Evolutionary conservation across 2,888 invertebrate genomes (phyloP), one percentile per base, ranked within the genome.

Genomic region (Dinocampus coccinellae): DNA sequence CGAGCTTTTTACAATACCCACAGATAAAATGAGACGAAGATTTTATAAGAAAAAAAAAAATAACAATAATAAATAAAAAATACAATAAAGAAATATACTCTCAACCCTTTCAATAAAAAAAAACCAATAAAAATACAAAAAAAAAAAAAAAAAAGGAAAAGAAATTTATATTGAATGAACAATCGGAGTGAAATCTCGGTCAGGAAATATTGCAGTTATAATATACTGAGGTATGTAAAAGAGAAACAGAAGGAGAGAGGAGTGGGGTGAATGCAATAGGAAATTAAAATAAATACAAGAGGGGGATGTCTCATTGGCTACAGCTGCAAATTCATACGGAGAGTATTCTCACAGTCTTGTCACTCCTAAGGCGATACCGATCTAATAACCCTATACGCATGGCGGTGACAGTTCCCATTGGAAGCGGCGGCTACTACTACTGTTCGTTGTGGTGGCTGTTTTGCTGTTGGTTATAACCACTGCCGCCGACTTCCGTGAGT

Each of bases 311-410:
- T 70, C 63, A 70, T 70, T 70, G 69, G 64, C 64, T 47, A 47
- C 69, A 70, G 70, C 70, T 63, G 70, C 73, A 71, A 77, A 77
- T 77, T 77, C 77, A 77, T 75, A 73, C 75, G 75, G 69, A 75
- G 73, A 77, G 74, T 57, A 29, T 75, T 77, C 77, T 75, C 76
- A 75, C 77, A 75, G 77, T 73, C 74, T 76, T 76, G 77, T 77
- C 77, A 76, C 74, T 77, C 70, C 70, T 64, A 66, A 61, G 68
- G 73, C 75, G 77, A 77, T 77, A 77, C 76, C 77, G 77, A 77
- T 77, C 77, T 77, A 76, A 77, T 77, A 77, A 77, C 77, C 77
- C 77, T 71, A 75, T 77, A 76, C 75, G 77, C 77, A 75, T 60
- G 29, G 57, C 61, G 74, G 76, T 76, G 76, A 76, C 76, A 76